Base-by-base conservation (phyloP, 2,888 invertebrate genomes). In the Dasypogon diadema region DNA sequence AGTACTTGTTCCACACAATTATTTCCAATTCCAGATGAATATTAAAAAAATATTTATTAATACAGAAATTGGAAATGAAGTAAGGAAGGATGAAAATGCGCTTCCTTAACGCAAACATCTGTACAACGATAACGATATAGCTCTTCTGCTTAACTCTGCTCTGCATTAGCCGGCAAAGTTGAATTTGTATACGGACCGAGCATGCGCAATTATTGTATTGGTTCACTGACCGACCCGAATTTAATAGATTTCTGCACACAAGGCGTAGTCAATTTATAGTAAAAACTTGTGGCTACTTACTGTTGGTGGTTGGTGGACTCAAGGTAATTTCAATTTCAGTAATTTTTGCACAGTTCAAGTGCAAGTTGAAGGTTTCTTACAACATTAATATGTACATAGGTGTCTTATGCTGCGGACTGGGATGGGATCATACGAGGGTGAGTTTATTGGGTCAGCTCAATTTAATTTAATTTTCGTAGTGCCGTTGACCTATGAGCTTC, bases 301-400 rank as follows among this genome's bases (percentile, higher is more conserved):
- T n/a, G n/a, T n/a, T n/a, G n/a, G n/a, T n/a, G n/a, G 56, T 46
- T 24, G 46, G 65, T 48, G 6, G 14, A 26, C 65, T 68, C 65
- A 68, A 68, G 65, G 65, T 68, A 68, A 48, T 68, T 68, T 68
- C 65, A 68, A 48, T 68, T 48, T 68, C 26, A 68, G 58, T 42
- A 60, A 26, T 16, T 37, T 21, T 37, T 3, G 2, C 55, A 3
- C 34, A 42, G 73, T 34, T 55, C 58, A 56, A 56, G 73, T 34
- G 55, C 58, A 56, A 58, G 54, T 79, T 79, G 78, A 70, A 70
- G 70, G 70, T 54, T 70, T 34, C 30, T n/a, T n/a, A n/a, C n/a
- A n/a, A n/a, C n/a, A n/a, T 68, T 54, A 5, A 18, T 26, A 22
- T 4, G 22, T 12, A n/a, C n/a, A n/a, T 42, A 12, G n/a, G 54